Evolutionary conservation across 2,888 invertebrate genomes (phyloP), one percentile per base, ranked within the genome.

Genomic region (Volucella bombylans): DNA sequence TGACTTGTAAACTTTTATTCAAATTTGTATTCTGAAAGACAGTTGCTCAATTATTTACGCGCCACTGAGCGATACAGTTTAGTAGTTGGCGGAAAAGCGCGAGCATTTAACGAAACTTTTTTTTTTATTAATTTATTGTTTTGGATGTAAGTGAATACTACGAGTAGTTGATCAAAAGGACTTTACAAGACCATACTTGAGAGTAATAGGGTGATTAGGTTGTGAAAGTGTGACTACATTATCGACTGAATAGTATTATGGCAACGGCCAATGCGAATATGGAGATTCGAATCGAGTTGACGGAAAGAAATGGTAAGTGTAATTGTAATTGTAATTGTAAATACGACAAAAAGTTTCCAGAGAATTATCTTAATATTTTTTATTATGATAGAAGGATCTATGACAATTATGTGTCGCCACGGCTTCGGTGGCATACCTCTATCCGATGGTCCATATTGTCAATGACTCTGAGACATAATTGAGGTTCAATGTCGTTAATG

Each of bases 1-100:
- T 49, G 54, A 54, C n/a, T 45, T 41, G 59, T 31, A 23, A 41
- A 67, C 61, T 45, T 52, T 23, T 55, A 62, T 50, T 52, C 39
- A 38, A 50, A 31, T 31, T 39, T 43, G 59, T 1, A 50, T 15
- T 15, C 31, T 64, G 38, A 45, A 15, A 64, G 55, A 62, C 52
- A 68, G 78, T 77, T 69, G 62, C 39, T 82, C 73, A 69, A 77
- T 77, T 82, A 79, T 68, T 79, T 52, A 49, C 54, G 50, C 39
- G 59, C 52, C 64, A 80, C 52, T 67, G 61, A 81, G 47, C 77
- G 67, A 39, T 47, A 72, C 85, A 72, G 85, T 80, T 79, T 52
- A 6, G 38, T 41, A 18, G 31, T 55, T 54, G 55, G 68, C 15
- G 45, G 18, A 11, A 14, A 1, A 43, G 10, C 38, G 39, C 52